These are phyloP conservation scores for cattle (Bos taurus) DNA, from an alignment of 2,113 vertebrate species.

Conservation along the genomic window DNA sequence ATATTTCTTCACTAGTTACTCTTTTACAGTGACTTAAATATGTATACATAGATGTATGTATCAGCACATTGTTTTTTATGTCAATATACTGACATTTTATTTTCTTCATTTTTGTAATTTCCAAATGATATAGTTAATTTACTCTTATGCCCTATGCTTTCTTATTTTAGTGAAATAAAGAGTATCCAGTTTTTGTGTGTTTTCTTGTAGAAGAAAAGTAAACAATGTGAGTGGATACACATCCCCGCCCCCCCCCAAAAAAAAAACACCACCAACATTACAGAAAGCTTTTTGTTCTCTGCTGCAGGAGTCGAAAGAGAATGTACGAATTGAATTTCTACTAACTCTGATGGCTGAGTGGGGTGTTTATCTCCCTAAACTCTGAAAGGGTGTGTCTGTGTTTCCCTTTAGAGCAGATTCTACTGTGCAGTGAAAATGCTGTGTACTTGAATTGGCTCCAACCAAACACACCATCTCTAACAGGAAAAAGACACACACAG, in stretches of 20 bases:
- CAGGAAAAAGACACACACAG: background rate
- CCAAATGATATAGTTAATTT: background rate
- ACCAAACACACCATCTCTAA: background rate
- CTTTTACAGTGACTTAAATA: background rate
- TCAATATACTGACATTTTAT: background rate
- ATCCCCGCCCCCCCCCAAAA: background rate
- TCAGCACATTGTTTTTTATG: background rate
- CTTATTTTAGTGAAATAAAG: background rate
- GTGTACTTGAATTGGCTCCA: background rate
- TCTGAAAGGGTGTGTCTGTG: background rate
- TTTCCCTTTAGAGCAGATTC: background rate
- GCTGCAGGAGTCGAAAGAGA: background rate
- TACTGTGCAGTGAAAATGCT: background rate
- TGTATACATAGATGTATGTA: background rate
- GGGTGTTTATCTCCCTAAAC: background rate
- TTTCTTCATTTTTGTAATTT: conserved; percentile 4
- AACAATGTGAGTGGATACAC: background rate
- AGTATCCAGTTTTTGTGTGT: background rate
- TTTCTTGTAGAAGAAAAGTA: conserved; percentile 4
- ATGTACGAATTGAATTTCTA: conserved; percentile 17
- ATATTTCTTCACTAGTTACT: background rate
- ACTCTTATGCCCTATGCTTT: background rate
- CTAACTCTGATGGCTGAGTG: background rate
- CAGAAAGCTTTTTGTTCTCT: conserved; percentile 17
- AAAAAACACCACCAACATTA: background rate